Evolutionary conservation across 2,113 vertebrate genomes (phyloP).

Genomic region (Neopipo cinnamomea): DNA sequence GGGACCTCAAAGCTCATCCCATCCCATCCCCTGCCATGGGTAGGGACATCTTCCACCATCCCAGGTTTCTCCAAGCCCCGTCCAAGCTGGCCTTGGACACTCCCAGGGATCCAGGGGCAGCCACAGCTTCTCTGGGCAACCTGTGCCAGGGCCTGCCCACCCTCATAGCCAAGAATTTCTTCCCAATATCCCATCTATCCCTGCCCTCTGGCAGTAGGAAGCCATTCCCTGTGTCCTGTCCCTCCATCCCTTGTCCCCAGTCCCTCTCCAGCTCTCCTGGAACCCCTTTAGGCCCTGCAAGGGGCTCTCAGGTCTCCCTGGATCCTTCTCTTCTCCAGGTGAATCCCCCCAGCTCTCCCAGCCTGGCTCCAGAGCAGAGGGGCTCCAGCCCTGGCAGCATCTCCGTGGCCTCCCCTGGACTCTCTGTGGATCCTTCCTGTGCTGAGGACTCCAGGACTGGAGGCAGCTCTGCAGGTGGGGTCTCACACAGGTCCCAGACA

Average conservation of each 20-base stretch:
- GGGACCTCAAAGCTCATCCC: background rate
- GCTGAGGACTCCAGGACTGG: background rate
- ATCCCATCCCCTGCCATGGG: accelerated
- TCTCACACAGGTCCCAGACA: background rate
- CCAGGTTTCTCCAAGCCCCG: background rate
- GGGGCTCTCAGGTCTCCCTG: background rate
- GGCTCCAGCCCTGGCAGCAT: accelerated
- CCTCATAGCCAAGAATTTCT: background rate
- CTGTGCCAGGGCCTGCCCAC: background rate
- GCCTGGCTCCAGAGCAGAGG: background rate
- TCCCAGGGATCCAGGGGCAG: background rate
- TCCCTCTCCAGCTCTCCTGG: background rate
- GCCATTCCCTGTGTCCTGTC: background rate
- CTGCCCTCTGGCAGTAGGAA: background rate
- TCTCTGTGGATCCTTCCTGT: background rate
- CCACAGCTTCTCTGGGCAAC: background rate
- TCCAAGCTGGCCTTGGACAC: background rate
- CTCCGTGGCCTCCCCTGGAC: accelerated
- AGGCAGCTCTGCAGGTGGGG: background rate
- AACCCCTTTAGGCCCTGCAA: background rate
- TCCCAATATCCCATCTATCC: accelerated
- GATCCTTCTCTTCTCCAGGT: background rate
- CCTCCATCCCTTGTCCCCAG: background rate
- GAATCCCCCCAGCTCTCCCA: background rate
- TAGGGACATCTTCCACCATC: background rate